Conservation (phyloP, 1,140 invertebrate species). For the Daktulosphaira vitifoliae region DNA sequence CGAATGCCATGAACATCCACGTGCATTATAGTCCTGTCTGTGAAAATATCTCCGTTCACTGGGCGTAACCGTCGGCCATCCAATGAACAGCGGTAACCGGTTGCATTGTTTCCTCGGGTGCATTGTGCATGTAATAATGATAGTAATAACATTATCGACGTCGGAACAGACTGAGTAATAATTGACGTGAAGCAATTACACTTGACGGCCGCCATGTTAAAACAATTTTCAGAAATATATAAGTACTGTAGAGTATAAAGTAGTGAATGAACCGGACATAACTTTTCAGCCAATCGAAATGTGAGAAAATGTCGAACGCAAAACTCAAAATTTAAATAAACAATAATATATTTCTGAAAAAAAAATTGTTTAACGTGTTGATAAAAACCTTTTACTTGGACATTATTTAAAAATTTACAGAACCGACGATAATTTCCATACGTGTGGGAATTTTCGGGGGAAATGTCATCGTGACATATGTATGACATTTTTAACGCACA, state of each 20-base stretch:
- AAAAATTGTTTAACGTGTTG: too few species aligned
- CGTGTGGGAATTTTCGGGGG: too few species aligned
- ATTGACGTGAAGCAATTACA: slow-evolving; percentile 32
- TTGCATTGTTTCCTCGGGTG: slow-evolving; percentile 31
- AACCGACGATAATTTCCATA: too few species aligned
- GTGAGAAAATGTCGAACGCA: too few species aligned
- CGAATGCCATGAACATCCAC: too few species aligned
- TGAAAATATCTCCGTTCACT: slow-evolving; percentile 15
- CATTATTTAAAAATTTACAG: too few species aligned
- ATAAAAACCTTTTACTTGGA: too few species aligned
- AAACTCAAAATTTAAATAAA: too few species aligned
- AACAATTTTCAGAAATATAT: slow-evolving; percentile 24
- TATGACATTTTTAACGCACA: too few species aligned
- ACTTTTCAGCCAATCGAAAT: neutral
- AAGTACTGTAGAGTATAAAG: slow-evolving; percentile 15
- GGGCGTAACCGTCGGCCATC: slow-evolving; percentile 15
- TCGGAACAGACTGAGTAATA: slow-evolving; percentile 2
- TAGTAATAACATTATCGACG: slow-evolving; percentile 31
- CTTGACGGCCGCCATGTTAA: slow-evolving; percentile 25
- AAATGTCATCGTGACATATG: too few species aligned
- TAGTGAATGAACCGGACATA: slow-evolving; percentile 28
- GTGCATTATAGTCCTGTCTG: neutral
- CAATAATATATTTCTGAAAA: too few species aligned
- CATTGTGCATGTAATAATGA: slow-evolving; percentile 1
- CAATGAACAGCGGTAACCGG: slow-evolving; percentile 26